Base-by-base conservation (phyloP, 2,113 vertebrate genomes). In the Oreochromis tanganicae region DNA sequence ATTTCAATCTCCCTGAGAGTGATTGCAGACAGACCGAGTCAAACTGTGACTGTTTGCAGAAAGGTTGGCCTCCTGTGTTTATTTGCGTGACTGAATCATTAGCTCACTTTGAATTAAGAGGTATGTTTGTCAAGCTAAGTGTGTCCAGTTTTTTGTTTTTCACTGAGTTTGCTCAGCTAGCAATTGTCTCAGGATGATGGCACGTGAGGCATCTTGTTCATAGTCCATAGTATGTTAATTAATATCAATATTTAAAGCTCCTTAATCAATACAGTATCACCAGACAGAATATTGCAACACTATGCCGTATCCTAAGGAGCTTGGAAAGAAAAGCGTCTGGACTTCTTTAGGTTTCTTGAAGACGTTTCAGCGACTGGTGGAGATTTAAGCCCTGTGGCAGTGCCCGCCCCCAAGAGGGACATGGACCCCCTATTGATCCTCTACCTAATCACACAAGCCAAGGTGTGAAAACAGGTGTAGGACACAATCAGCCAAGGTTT, bases 341-440 rank as follows among this genome's bases (percentile, higher is more conserved):
- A 52, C 50, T 52, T 52, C 50, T 52, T 5, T 54, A 54, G 3
- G 19, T 11, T 54, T 54, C 52, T 54, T 54, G 52, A 54, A 21
- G 52, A 3, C 0, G 52, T 54, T 54, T 54, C 19, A 63, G 29
- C 2, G 2, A 63, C 59, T 63, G 29, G 34, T 63, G 29, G 59
- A 34, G 16, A 63, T 63, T 34, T 3, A 63, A 34, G 29, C 9
- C 59, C 16, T 9, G 17, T 0, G 0, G 14, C 8, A 32, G 57
- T 59, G 0, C 32, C 32, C 29, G 5, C 32, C 32, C 32, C 5
- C 32, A 34, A 34, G 6, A 34, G 32, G 32, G 32, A 34, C 32
- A 34, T 34, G 32, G 32, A 34, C 32, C 32, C 32, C 32, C 32
- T 34, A 34, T 7, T 34, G 32, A 34, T 34, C 32, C 32, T 34